Conservation (phyloP, 2,113 vertebrate species). For the Glareola pratincola region DNA sequence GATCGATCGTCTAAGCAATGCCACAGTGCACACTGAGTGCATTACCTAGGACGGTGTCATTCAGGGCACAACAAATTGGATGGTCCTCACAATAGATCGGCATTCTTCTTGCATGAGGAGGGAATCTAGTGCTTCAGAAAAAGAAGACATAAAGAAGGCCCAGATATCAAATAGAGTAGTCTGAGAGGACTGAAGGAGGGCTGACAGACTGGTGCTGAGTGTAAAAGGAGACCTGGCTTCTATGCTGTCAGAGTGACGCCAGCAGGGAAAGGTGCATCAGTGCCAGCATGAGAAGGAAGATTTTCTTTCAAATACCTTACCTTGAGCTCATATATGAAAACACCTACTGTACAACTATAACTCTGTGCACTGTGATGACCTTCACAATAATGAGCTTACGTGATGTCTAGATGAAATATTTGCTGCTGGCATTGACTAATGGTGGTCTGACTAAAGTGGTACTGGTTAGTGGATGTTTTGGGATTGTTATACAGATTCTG, state of each 20-base stretch:
- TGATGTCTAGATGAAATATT: neutral
- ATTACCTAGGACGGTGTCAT: neutral
- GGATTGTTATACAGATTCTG: neutral
- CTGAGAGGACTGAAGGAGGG: neutral
- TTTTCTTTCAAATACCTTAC: neutral
- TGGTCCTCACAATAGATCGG: neutral
- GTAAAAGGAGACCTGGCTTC: neutral
- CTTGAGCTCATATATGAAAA: neutral
- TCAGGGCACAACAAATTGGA: neutral
- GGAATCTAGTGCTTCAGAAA: neutral
- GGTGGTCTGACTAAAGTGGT: neutral
- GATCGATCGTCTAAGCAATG: neutral
- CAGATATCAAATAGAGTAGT: neutral
- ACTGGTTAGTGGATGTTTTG: neutral
- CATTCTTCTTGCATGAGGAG: neutral
- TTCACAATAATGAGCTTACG: neutral
- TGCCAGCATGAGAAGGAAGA: neutral
- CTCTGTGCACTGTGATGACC: neutral
- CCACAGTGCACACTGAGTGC: neutral
- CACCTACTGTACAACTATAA: neutral
- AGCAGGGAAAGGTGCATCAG: neutral
- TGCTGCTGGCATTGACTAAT: neutral
- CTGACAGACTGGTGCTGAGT: neutral
- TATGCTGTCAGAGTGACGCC: neutral
- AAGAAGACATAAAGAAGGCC: neutral